Evolutionary conservation across 2,797 vertebrate species (phyloP).

Genomic region (Melanotaenia pygmaea): DNA sequence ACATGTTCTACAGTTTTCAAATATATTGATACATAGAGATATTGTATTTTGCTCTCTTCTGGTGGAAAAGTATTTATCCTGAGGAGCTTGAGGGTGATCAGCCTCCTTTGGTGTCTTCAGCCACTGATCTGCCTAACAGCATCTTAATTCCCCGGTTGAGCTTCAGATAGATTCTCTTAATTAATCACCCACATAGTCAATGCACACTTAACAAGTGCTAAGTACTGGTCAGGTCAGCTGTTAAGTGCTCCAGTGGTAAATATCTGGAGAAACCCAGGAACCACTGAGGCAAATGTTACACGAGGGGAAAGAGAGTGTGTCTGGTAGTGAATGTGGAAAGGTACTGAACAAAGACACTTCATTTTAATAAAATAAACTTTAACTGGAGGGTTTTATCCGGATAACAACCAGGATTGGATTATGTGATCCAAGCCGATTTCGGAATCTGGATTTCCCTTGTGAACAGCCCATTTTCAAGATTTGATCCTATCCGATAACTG

Average conservation of each 20-base stretch:
- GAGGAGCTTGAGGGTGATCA: constrained; percentile 7
- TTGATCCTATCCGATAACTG: too few relatives aligned
- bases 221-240: constrained; percentile 54
- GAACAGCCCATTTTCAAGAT: too few relatives aligned
- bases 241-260: constrained; percentile 59
- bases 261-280: constrained; percentile 49
- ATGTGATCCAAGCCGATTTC: too few relatives aligned
- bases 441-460: too few relatives aligned
- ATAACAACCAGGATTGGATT: too few relatives aligned
- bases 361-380: neutral
- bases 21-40: too few relatives aligned
- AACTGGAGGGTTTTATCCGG: neutral
- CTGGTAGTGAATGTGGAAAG: neutral
- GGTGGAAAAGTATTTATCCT: constrained; percentile 13
- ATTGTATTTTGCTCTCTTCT: neutral
- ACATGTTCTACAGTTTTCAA: too few relatives aligned
- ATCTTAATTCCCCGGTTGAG: constrained; percentile 60
- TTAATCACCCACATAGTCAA: constrained; percentile 68
- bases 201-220: constrained; percentile 66
- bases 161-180: constrained; percentile 65
- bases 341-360: neutral
- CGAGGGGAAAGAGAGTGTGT: constrained; percentile 26
- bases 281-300: constrained; percentile 31
- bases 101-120: constrained; percentile 29
- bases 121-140: constrained; percentile 50